Base-by-base conservation (phyloP, 2,888 invertebrate species). In the Platycheirus albimanus region DNA sequence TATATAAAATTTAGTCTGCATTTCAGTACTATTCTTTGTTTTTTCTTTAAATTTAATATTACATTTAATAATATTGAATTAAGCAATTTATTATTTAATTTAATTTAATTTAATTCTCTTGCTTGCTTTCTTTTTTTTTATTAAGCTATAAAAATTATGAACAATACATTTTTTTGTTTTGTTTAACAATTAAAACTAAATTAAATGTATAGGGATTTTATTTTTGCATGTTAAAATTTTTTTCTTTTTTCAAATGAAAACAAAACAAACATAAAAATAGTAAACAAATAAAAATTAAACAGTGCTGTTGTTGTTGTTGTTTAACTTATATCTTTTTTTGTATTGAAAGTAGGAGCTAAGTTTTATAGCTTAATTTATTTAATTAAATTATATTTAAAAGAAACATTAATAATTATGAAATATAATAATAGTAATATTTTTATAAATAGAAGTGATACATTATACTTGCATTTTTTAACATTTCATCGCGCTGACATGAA, bases 311-410 rank as follows among this genome's bases (percentile, higher is more conserved):
- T 24, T 24, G 3, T 52, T 43, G 7, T 24, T 58, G 8, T 54
- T 54, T 13, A 54, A 36, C 54, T 54, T 54, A 38, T 10, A 2
- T 56, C 28, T 58, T n/a, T 33, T 15, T 30, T 30, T 30, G 13
- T 47, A 20, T 72, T 77, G 77, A 66, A 72, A 66, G 70, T 70
- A 79, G 67, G 70, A 80, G 80, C 79, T 84, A 84, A 72, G 61
- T 84, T 61, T 81, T 71, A 71, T 71, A 76, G 80, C 80, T 76
- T 81, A 81, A 74, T 85, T 80, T 72, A 81, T 81, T 76, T 72
- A 75, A 71, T 85, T 85, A 75, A 83, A 83, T 83, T 78, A 83
- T 33, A 74, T 69, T 77, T 71, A 76, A 72, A 56, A 63, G 45
- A 54, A 54, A 56, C 69, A 75, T 49, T 74, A 69, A 69, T 72